Percentiles rank a stretch among this genome's conserved stretches.
Conservation (phyloP, 2,888 invertebrate species). For the Petrolisthes manimaculis region DNA sequence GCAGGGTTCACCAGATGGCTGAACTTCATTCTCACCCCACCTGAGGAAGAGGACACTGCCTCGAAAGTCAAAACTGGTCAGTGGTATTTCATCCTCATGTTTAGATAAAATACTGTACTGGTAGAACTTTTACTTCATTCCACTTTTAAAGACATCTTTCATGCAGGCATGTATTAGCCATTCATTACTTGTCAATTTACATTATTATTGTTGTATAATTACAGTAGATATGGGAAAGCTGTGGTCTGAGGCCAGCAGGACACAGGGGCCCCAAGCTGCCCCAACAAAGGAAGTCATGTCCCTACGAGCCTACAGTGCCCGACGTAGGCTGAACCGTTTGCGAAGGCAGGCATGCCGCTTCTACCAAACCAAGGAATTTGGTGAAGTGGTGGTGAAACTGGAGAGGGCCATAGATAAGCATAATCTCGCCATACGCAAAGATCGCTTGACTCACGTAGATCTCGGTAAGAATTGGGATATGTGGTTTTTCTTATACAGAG, state of each 20-base stretch:
- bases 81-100: not conserved
- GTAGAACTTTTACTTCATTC: not conserved
- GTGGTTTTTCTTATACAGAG: not conserved
- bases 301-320: constrained; percentile 69
- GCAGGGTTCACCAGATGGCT: constrained; percentile 71
- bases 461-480: constrained; percentile 73
- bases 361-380: constrained; percentile 71
- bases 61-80: constrained; percentile 39
- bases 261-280: constrained; percentile 41
- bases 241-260: constrained; percentile 64
- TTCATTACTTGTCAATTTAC: not conserved
- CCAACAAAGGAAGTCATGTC: constrained; percentile 70
- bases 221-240: constrained; percentile 67
- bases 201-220: not conserved
- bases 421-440: constrained; percentile 80
- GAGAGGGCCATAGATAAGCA: constrained; percentile 81
- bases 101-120: not conserved
- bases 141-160: not conserved
- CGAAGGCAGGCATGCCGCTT: constrained; percentile 67
- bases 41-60: constrained; percentile 68
- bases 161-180: not conserved
- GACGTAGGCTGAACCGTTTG: constrained; percentile 69
- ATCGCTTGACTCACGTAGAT: constrained; percentile 86
- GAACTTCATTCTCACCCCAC: constrained; percentile 71
- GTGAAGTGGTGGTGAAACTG: constrained; percentile 78